phyloP scores from a whole-genome alignment of 1,140 invertebrate genomes.

The Calosoma granatense region DNA sequence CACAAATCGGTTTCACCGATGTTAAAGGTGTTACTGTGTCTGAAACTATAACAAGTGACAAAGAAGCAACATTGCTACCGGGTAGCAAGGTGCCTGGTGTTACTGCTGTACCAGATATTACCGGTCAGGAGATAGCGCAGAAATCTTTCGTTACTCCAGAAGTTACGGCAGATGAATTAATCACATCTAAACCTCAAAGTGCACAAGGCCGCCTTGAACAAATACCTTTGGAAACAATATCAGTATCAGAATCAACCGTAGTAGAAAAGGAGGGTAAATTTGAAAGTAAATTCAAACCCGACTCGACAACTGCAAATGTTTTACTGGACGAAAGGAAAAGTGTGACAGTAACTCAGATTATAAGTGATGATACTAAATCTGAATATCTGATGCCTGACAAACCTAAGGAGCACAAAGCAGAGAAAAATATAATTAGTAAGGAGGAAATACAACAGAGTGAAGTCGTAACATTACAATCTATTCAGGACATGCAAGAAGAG shows the following conservation, averaged over 20 bases:
- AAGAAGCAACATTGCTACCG: constrained; percentile 18
- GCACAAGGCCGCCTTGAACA: constrained; percentile 22
- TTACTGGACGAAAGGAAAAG: constrained; percentile 31
- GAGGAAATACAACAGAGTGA: constrained; percentile 30
- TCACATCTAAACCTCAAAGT: constrained; percentile 23
- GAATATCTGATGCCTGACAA: not conserved
- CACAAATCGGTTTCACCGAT: constrained; percentile 22
- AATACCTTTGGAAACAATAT: constrained; percentile 26
- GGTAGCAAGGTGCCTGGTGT: constrained; percentile 23
- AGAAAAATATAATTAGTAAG: constrained; percentile 6
- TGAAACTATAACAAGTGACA: constrained; percentile 29
- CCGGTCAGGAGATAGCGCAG: constrained; percentile 28
- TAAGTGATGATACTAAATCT: constrained; percentile 16
- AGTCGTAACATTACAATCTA: constrained; percentile 24
- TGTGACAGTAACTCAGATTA: constrained; percentile 12
- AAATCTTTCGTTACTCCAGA: constrained; percentile 33
- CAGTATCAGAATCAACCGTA: constrained; percentile 32
- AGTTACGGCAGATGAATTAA: constrained; percentile 19
- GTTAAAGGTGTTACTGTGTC: constrained; percentile 31
- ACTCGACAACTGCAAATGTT: constrained; percentile 25
- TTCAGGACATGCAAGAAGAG: constrained; percentile 21
- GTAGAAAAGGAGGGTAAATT: constrained; percentile 36
- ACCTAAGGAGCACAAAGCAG: not conserved
- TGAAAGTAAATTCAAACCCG: constrained; percentile 28
- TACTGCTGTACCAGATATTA: constrained; percentile 27